Evolutionary conservation across 2,888 invertebrate genomes (phyloP), one percentile per base, ranked within the genome.

Genomic region (Eupithecia vulgata): DNA sequence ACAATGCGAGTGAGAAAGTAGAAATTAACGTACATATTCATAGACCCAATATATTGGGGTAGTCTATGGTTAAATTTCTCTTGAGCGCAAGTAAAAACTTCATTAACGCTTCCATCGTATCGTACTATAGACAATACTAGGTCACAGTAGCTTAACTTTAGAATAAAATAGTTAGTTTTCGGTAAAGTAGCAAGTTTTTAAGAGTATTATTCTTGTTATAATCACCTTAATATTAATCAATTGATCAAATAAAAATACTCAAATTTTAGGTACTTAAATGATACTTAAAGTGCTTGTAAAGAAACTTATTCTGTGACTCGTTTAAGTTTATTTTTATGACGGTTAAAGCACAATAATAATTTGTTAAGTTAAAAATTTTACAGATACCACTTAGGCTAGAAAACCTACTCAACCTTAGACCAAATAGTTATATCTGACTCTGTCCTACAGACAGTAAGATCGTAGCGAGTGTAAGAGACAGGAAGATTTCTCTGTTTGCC

Each of bases 101-200:
- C 64, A n/a, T 65, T 65, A 40, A 30, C 15, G 62, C 40, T 65
- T 40, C 40, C 42, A 65, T 42, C 40, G 37, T 65, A 37, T 13
- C n/a, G 42, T 35, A 30, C 30, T 30, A 70, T 82, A 78, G 79
- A 80, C 79, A 81, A 79, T 76, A 77, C 73, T 76, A 80, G 73
- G 6, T 76, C 70, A 68, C 76, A 64, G 52, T 65, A 57, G 57
- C 61, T 12, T 17, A 35, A n/a, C 30, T 35, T 64, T 64, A 64
- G 61, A 64, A 35, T 57, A 1, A 21, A 57, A 34, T 66, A 8
- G n/a, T 12, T 35, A 35, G 35, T 37, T 35, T 64, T 21, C 61
- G 7, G 17, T 61, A 34, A 61, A 25, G 61, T 61, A 61, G 61
- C 34, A 61, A 61, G 61, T 61, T 34, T n/a, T 13, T 15, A 61